Evolutionary conservation across 2,888 invertebrate species (phyloP).

Genomic region (Phaonia tiefii): DNA sequence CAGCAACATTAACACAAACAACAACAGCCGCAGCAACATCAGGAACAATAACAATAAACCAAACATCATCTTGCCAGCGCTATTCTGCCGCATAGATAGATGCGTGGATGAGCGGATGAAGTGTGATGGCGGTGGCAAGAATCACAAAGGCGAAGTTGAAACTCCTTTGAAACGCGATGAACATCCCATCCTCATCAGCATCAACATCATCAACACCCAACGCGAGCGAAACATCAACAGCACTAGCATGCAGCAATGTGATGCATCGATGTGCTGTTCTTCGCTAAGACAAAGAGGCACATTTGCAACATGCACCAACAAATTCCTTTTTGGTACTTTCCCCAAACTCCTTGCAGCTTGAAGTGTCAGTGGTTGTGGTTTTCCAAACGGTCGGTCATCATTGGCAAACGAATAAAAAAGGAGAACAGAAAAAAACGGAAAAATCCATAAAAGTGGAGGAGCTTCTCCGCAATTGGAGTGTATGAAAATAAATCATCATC

Average conservation of each 20-base stretch:
- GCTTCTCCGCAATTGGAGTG: slow-evolving; percentile 36
- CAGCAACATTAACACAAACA: slow-evolving; percentile 59
- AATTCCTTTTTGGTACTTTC: slow-evolving; percentile 42
- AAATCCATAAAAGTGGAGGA: slow-evolving; percentile 37
- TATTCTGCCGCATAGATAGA: slow-evolving; percentile 72
- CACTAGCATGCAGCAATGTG: slow-evolving; percentile 7
- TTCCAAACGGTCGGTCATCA: slow-evolving; percentile 55
- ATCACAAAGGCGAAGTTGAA: background rate
- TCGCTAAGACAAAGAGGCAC: slow-evolving; percentile 29
- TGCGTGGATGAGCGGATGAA: background rate
- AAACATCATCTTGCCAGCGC: slow-evolving; percentile 73
- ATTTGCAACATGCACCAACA: slow-evolving; percentile 35
- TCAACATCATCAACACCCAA: slow-evolving; percentile 62
- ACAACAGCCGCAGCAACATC: slow-evolving; percentile 53
- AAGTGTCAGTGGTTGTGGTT: slow-evolving; percentile 1
- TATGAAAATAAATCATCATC: slow-evolving; percentile 65
- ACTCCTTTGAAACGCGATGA: slow-evolving; percentile 22
- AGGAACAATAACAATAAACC: slow-evolving; percentile 72
- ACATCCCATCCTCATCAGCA: slow-evolving; percentile 32
- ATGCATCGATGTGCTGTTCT: background rate
- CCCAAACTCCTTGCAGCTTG: slow-evolving; percentile 29
- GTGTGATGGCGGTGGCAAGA: background rate
- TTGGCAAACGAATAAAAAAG: slow-evolving; percentile 15
- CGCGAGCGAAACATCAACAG: slow-evolving; percentile 43
- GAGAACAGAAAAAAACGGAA: slow-evolving; percentile 18